These are phyloP conservation scores for Pao palembangensis DNA, from an alignment of 2,113 vertebrate species.

Conservation along the genomic window DNA sequence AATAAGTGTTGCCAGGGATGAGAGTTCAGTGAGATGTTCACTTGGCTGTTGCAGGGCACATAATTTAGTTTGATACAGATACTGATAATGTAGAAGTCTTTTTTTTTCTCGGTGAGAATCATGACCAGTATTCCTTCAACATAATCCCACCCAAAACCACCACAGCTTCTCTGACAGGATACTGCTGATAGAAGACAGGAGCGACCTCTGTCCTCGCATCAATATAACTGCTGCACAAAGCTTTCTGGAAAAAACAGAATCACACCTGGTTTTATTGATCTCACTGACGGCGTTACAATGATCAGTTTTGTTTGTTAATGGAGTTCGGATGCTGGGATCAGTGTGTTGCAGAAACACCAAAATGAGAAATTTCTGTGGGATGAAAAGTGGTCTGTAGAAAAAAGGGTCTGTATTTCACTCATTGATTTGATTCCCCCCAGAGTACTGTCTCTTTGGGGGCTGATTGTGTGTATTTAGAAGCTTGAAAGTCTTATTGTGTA, in stretches of 20 bases:
- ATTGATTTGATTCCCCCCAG: no score
- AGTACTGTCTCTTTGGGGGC: no score
- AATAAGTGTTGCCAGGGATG: constrained; percentile 41
- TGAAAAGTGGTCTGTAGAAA: no score
- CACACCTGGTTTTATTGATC: constrained; percentile 83
- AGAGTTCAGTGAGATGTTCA: constrained; percentile 37
- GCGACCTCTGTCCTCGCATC: constrained; percentile 51
- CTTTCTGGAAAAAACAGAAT: constrained; percentile 78
- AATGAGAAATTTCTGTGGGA: no score
- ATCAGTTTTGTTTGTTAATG: constrained; percentile 85
- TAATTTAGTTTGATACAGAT: constrained; percentile 50
- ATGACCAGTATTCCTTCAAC: constrained; percentile 32
- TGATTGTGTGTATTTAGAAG: no score
- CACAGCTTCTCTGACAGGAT: no score
- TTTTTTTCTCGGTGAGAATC: constrained; percentile 24
- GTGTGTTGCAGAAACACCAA: no score
- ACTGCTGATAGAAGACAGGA: constrained; percentile 15
- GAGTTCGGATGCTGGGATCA: constrained; percentile 46
- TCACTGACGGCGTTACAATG: constrained; percentile 82
- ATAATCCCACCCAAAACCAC: no score
- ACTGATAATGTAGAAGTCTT: constrained; percentile 50
- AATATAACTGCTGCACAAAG: constrained; percentile 33
- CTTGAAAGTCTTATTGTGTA: no score
- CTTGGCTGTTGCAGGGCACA: constrained; percentile 32
- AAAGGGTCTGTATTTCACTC: no score